Percentiles rank a stretch among this genome's conserved stretches.
phyloP scores from a whole-genome alignment of 1,140 invertebrate genomes.

The Drosophila bocqueti region DNA sequence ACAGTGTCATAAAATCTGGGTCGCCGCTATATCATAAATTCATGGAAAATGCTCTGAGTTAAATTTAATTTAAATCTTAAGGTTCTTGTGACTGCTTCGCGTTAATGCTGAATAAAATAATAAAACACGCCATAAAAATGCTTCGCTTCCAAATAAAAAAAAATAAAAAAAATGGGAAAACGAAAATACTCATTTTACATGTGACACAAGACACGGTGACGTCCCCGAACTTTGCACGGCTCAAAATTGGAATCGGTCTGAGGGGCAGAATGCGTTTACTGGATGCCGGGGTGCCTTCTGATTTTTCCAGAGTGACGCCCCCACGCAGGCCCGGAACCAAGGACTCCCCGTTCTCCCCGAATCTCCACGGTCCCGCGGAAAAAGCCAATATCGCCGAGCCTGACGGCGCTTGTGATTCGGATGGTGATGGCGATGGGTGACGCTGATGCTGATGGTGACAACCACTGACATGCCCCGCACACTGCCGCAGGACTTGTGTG shows the following conservation, averaged over 20 bases:
- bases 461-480: constrained; percentile 68
- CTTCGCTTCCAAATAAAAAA: neutral
- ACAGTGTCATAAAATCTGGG: constrained; percentile 27
- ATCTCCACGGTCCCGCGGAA: constrained; percentile 18
- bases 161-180: neutral
- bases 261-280: constrained; percentile 38
- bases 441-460: constrained; percentile 73
- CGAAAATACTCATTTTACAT: constrained; percentile 34
- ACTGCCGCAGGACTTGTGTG: constrained; percentile 29
- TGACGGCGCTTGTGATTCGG: constrained; percentile 56
- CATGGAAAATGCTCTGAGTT: constrained; percentile 7
- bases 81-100: neutral
- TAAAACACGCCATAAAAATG: constrained; percentile 44
- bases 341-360: neutral
- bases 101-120: constrained; percentile 47
- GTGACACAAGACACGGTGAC: constrained; percentile 43
- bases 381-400: constrained; percentile 75
- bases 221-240: constrained; percentile 24
- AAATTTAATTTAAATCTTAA: constrained; percentile 31
- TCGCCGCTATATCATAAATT: neutral
- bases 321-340: constrained; percentile 2
- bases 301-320: constrained; percentile 62
- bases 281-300: constrained; percentile 42
- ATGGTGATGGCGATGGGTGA: constrained; percentile 51
- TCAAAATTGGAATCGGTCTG: constrained; percentile 36